Evolutionary conservation across 2,888 invertebrate genomes (phyloP), one percentile per base, ranked within the genome.

Genomic region (Boloria euphrosyne): DNA sequence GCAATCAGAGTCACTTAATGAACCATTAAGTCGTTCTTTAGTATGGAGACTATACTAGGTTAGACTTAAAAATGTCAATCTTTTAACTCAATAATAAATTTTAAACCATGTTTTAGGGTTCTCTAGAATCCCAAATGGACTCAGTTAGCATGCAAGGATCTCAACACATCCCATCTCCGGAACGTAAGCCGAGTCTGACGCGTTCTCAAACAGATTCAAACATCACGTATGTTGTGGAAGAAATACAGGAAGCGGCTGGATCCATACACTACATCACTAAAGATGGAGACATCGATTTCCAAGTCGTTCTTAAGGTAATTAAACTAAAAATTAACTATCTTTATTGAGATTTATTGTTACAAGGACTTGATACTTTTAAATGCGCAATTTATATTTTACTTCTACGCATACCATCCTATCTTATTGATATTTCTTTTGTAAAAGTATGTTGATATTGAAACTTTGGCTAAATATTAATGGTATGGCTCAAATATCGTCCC

Each of bases 141-240:
- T 94, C 94, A 1, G 94, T 95, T 13, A 95, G 95, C 78, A 93
- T 93, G 80, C 95, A 95, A 78, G 93, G 93, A 57, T 91, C 91
- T 0, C 88, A 93, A 72, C 93, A 93, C 67, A 93, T 93, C 55
- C 87, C 87, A 0, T 93, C 93, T 67, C 93, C 93, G 13, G 95
- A 95, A 70, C 93, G 95, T 61, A 95, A 96, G 81, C 93, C 95
- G 0, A 95, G 95, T 76, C 93, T 97, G 67, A 95, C 96, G 0
- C 93, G 98, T 59, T 98, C 98, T 0, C 97, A 97, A 79, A 98
- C 98, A 0, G 98, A 98, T 82, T 97, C 98, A 0, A 97, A 98
- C 79, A 98, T 98, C 63, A 96, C 96, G 5, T 98, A 98, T 79
- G 94, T 95, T 0, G 95, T 95, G 1, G 97, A 97, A 73, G 98